Evolutionary conservation across 2,797 vertebrate genomes (phyloP).

Genomic region (Gymnothorax reevesii): DNA sequence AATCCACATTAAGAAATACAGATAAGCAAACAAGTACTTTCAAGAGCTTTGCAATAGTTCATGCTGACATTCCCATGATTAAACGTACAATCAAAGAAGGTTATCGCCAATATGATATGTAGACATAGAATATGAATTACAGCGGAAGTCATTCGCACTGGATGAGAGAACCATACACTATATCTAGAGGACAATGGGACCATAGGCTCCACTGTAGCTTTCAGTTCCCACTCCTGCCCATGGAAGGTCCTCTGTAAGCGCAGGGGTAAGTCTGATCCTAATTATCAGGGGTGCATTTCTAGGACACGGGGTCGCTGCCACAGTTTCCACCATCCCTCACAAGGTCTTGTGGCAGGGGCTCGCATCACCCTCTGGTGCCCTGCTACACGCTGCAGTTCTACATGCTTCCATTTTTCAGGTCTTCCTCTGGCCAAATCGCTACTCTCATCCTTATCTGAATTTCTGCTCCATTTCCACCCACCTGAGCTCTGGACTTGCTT

Average conservation of each 20-base stretch:
- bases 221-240: background rate
- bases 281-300: background rate
- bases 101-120: background rate
- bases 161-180: background rate
- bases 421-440: background rate
- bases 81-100: background rate
- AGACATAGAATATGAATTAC: background rate
- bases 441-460: background rate
- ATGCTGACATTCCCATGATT: background rate
- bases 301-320: background rate
- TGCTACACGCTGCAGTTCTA: background rate
- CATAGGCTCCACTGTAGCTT: background rate
- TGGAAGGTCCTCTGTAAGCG: background rate
- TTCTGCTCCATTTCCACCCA: background rate
- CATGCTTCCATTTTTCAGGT: background rate
- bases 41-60: conserved; percentile 6
- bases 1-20: background rate
- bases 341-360: background rate
- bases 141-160: background rate
- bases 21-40: background rate
- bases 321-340: background rate
- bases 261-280: background rate
- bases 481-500: background rate
- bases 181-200: background rate
- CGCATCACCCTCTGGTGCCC: background rate